Percentiles rank a stretch among this genome's conserved stretches.
Evolutionary conservation across 2,888 invertebrate species (phyloP).

Genomic region (Notocelia uddmanniana): DNA sequence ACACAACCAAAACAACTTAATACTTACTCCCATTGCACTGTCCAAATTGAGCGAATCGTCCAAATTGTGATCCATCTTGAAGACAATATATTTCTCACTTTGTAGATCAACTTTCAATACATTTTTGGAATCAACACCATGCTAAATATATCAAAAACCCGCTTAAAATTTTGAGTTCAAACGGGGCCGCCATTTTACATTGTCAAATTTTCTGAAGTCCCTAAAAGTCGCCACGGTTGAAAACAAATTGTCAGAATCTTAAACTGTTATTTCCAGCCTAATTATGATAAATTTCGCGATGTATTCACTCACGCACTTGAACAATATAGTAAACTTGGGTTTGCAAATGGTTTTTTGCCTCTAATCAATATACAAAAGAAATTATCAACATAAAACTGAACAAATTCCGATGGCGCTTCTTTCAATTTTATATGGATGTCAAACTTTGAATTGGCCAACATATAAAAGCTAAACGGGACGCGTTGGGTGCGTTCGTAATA

Average conservation of each 20-base stretch:
- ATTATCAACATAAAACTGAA: constrained; percentile 59
- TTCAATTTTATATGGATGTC: constrained; percentile 77
- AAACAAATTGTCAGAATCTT: constrained; percentile 72
- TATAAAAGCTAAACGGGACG: constrained; percentile 49
- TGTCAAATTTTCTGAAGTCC: constrained; percentile 75
- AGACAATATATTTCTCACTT: constrained; percentile 45
- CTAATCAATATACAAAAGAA: constrained; percentile 21
- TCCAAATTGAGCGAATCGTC: constrained; percentile 77
- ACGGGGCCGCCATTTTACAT: constrained; percentile 85
- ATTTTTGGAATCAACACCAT: constrained; percentile 42
- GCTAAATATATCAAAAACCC: constrained; percentile 53
- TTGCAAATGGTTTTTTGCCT: constrained; percentile 24
- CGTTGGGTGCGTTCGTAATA: constrained; percentile 31
- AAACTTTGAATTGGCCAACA: constrained; percentile 61
- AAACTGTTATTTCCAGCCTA: constrained; percentile 49
- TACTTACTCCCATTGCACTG: constrained; percentile 75
- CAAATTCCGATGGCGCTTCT: constrained; percentile 79
- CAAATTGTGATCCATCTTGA: constrained; percentile 76
- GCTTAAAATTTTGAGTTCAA: constrained; percentile 73
- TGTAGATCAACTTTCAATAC: constrained; percentile 39
- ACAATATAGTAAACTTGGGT: constrained; percentile 6
- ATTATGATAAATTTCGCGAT: constrained; percentile 24
- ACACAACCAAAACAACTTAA: constrained; percentile 42
- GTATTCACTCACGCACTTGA: constrained; percentile 18
- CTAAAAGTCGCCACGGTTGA: constrained; percentile 78